phyloP scores from a whole-genome alignment of 2,888 invertebrate genomes.

The Copidosoma aretas region DNA sequence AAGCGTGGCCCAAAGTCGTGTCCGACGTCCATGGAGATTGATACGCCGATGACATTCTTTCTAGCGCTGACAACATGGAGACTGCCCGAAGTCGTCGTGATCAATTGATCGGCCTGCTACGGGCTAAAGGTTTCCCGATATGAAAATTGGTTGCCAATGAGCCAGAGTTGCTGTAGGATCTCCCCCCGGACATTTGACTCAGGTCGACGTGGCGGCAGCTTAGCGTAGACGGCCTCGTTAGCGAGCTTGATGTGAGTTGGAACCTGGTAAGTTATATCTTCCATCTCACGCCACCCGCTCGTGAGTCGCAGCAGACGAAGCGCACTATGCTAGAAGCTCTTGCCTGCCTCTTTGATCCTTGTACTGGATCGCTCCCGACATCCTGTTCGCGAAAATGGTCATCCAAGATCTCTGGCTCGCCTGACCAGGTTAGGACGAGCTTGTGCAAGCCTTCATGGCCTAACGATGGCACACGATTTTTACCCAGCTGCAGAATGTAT shows the following conservation, averaged over 20 bases:
- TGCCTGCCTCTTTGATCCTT: slow-evolving; percentile 7
- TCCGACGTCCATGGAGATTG: background rate
- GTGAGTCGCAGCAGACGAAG: background rate
- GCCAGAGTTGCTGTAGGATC: background rate
- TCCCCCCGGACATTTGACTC: background rate
- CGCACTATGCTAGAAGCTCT: background rate
- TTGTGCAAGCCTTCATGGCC: too few relatives aligned
- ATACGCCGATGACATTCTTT: slow-evolving; percentile 18
- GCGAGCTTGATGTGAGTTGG: slow-evolving; percentile 14
- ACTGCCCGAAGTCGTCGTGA: background rate
- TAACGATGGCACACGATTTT: too few relatives aligned
- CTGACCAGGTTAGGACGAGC: background rate
- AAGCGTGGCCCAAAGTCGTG: background rate
- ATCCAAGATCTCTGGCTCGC: slow-evolving; percentile 14
- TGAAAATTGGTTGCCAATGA: slow-evolving; percentile 16
- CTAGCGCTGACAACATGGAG: background rate
- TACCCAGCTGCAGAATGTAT: too few relatives aligned
- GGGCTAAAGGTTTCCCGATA: background rate
- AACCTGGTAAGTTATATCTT: background rate
- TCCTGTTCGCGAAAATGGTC: background rate
- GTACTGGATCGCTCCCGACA: background rate
- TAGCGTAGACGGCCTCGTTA: background rate
- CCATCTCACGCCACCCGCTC: background rate
- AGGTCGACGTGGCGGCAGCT: slow-evolving; percentile 7
- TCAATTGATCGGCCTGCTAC: slow-evolving; percentile 18